A percentile compares a stretch with the other conserved stretches of the same genome.
These are phyloP conservation scores for Halisarca cf. caerulea DNA, from an alignment of 37 sponge, comb jelly and placozoan genomes.

Conservation along the genomic window DNA sequence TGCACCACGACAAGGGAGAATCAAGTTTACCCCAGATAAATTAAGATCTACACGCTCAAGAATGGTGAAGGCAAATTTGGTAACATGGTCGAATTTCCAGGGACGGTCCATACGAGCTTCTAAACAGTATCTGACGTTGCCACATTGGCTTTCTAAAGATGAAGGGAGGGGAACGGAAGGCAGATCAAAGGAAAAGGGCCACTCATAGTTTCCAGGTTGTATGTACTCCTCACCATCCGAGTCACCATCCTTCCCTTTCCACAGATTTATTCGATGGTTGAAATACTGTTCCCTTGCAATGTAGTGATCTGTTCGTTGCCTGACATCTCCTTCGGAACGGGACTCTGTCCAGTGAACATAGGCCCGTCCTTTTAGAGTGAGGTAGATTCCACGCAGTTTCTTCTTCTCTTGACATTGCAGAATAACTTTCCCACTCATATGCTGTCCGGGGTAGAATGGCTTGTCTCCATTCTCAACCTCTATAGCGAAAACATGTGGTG, in stretches of 20 bases:
- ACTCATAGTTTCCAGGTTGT: conserved; percentile 39
- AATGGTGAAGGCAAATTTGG: conserved; percentile 34
- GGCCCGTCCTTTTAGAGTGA: conserved; percentile 44
- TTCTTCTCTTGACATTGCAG: conserved; percentile 26
- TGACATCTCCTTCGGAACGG: conserved; percentile 22
- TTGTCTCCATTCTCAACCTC: conserved; percentile 1
- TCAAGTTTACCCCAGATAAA: neutral
- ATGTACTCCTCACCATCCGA: neutral
- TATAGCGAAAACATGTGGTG: conserved; percentile 19
- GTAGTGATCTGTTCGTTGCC: conserved; percentile 49
- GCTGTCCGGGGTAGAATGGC: conserved; percentile 23
- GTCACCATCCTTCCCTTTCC: conserved; percentile 24
- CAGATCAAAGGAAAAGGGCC: conserved; percentile 36
- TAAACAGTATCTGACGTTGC: conserved; percentile 52
- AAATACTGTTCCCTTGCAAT: neutral
- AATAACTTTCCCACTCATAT: conserved; percentile 35
- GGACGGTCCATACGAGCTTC: conserved; percentile 41
- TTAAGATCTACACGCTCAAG: conserved; percentile 49
- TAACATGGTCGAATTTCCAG: conserved; percentile 45
- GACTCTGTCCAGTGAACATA: conserved; percentile 72
- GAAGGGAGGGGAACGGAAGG: conserved; percentile 21
- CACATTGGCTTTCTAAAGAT: conserved; percentile 24
- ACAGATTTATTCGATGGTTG: neutral
- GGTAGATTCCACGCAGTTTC: conserved; percentile 35
- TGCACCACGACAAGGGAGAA: conserved; percentile 11